phyloP scores from a whole-genome alignment of 1,140 invertebrate genomes.

The Stegodyphus dumicola region DNA sequence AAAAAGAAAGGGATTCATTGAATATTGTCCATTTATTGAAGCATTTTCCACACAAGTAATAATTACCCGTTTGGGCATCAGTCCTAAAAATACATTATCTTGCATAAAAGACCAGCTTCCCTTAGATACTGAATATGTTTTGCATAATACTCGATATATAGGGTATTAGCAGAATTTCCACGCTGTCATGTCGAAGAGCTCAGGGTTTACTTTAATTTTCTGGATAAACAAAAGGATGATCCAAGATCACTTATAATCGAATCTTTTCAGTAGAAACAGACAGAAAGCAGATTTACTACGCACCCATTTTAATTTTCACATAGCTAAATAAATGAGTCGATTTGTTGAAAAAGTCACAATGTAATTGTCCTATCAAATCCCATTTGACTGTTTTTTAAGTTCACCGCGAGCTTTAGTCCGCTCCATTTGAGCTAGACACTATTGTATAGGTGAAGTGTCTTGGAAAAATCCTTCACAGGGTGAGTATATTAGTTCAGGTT shows the following conservation, averaged over 20 bases:
- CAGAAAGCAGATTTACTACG: conserved; percentile 5
- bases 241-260: background rate
- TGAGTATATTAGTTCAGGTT: too few species aligned
- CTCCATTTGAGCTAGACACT: background rate
- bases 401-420: background rate
- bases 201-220: conserved; percentile 12
- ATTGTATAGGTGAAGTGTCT: background rate
- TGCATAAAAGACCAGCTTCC: background rate
- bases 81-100: conserved; percentile 33
- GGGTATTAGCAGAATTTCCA: conserved; percentile 4
- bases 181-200: background rate
- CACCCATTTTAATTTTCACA: conserved; percentile 10
- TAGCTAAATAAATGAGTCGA: background rate
- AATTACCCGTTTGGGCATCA: background rate
- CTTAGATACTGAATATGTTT: background rate
- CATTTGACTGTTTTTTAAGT: background rate
- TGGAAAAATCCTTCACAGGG: background rate
- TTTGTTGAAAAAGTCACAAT: conserved; percentile 14
- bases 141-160: background rate
- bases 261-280: background rate
- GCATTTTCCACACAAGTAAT: conserved; percentile 6
- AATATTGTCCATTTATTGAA: background rate
- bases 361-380: conserved; percentile 7
- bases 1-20: conserved; percentile 11
- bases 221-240: background rate